Percentiles rank a stretch among this genome's conserved stretches.
Evolutionary conservation across 2,888 invertebrate species (phyloP).

Genomic region (Dascillus cervinus): DNA sequence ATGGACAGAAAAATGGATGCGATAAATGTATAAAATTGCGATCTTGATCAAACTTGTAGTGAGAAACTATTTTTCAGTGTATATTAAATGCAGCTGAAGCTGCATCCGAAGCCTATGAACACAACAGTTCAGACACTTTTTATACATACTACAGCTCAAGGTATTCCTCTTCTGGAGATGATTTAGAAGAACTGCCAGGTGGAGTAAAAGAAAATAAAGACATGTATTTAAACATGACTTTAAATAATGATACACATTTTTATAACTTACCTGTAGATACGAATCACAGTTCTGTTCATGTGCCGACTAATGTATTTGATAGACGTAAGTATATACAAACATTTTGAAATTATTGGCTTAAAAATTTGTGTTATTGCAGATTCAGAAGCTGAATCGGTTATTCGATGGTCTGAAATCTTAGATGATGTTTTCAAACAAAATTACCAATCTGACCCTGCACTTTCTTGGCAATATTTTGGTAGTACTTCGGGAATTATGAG

Average conservation of each 20-base stretch:
- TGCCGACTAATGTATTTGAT: constrained; percentile 90
- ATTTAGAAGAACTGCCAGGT: constrained; percentile 27
- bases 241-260: constrained; percentile 74
- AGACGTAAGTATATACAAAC: constrained; percentile 47
- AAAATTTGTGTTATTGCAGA: too few relatives aligned
- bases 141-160: constrained; percentile 75
- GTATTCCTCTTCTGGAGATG: constrained; percentile 49
- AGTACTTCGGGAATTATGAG: constrained; percentile 88
- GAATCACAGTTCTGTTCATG: constrained; percentile 78
- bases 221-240: constrained; percentile 51
- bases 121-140: constrained; percentile 38
- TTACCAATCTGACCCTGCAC: constrained; percentile 78
- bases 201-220: constrained; percentile 28
- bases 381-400: constrained; percentile 58
- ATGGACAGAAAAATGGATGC: constrained; percentile 83
- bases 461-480: constrained; percentile 97
- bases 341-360: constrained; percentile 1
- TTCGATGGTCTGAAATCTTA: constrained; percentile 83
- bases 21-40: constrained; percentile 72
- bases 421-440: constrained; percentile 80
- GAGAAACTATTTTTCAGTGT: constrained; percentile 59
- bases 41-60: too few relatives aligned
- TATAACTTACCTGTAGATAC: constrained; percentile 77
- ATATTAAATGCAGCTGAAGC: constrained; percentile 70
- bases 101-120: constrained; percentile 55